phyloP scores from a whole-genome alignment of 2,113 vertebrate genomes.

The Erythrocercus mccallii region DNA sequence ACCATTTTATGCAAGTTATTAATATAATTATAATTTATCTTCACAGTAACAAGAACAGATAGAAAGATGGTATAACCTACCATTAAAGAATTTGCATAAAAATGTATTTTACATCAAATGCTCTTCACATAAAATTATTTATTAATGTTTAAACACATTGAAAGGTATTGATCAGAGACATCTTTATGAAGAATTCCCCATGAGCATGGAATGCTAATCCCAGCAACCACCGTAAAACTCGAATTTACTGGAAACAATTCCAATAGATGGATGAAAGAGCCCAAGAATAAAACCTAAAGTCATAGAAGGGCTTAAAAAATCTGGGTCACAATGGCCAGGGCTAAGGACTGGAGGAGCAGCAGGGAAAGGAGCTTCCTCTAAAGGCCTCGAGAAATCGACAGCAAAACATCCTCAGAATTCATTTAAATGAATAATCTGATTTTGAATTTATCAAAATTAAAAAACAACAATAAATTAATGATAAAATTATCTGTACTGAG shows the following conservation, averaged over 20 bases:
- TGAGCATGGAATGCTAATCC: conserved; percentile 12
- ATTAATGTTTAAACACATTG: background rate
- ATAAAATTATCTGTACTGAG: background rate
- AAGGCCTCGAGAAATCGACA: background rate
- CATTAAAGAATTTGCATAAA: background rate
- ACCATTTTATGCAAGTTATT: background rate
- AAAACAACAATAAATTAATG: background rate
- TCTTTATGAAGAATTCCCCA: background rate
- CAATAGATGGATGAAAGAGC: conserved; percentile 48
- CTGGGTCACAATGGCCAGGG: conserved; percentile 55
- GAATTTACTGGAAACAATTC: conserved; percentile 37
- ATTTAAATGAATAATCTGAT: background rate
- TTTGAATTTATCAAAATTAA: background rate
- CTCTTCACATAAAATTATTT: background rate
- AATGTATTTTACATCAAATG: background rate
- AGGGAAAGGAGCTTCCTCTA: conserved; percentile 22
- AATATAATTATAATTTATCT: background rate
- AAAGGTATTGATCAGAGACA: conserved; percentile 10
- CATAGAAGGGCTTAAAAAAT: conserved; percentile 61
- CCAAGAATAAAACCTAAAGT: conserved; percentile 61
- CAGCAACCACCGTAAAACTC: conserved; percentile 21
- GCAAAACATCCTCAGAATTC: background rate
- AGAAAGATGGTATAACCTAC: background rate
- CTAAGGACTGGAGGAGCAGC: conserved; percentile 13
- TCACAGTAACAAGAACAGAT: background rate